Evolutionary conservation across 2,797 vertebrate genomes (phyloP).

Genomic region (Cyclopterus lumpus): DNA sequence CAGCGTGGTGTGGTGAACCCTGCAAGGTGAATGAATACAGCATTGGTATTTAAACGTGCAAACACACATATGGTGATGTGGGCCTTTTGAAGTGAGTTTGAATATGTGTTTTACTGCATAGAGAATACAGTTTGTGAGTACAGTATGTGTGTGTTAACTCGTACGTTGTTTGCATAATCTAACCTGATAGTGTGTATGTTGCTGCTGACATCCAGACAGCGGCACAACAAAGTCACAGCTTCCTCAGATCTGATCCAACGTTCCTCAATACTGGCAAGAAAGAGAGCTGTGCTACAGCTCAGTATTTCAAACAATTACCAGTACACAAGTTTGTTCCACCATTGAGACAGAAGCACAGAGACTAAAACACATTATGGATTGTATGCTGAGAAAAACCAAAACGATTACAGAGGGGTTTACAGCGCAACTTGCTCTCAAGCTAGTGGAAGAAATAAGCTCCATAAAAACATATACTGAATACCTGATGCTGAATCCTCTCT

Average conservation of each 20-base stretch:
- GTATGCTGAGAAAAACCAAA: neutral
- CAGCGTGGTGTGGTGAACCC: constrained; percentile 61
- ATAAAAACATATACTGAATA: constrained; percentile 5
- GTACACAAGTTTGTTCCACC: neutral
- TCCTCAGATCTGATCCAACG: constrained; percentile 53
- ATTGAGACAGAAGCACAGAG: neutral
- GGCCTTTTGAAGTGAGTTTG: neutral
- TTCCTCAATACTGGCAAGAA: constrained; percentile 62
- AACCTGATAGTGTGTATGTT: constrained; percentile 61
- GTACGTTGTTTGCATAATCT: constrained; percentile 14
- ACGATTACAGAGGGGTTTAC: neutral
- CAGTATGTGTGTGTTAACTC: neutral
- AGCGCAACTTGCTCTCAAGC: neutral
- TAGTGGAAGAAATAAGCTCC: neutral
- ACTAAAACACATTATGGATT: neutral
- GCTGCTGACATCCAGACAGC: constrained; percentile 53
- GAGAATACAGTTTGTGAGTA: too few relatives aligned
- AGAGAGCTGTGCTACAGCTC: neutral
- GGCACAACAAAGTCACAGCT: constrained; percentile 51
- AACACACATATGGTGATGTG: neutral
- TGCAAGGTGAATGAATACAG: constrained; percentile 33
- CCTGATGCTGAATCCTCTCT: constrained; percentile 47
- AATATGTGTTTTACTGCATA: neutral
- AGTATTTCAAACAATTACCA: neutral
- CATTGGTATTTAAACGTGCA: neutral